phyloP scores from a whole-genome alignment of 2,113 vertebrate species.

The Eurystomus gularis region DNA sequence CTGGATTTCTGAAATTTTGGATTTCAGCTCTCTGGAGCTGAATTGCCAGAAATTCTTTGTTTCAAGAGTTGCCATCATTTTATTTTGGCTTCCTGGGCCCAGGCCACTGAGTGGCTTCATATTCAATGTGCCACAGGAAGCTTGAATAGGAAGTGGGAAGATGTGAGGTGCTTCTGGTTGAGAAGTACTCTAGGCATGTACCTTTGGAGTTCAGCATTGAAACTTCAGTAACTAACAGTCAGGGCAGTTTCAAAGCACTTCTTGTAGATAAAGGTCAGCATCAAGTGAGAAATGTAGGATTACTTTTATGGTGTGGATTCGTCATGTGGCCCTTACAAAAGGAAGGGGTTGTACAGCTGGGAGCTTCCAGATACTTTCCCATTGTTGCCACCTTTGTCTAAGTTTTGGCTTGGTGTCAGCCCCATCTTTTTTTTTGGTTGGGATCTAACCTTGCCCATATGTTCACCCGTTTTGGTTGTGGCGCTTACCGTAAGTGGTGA shows the following conservation, averaged over 20 bases:
- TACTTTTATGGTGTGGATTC: neutral
- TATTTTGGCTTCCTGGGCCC: neutral
- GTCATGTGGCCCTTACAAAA: neutral
- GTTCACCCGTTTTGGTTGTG: neutral
- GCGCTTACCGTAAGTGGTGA: neutral
- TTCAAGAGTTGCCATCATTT: neutral
- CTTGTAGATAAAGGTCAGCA: neutral
- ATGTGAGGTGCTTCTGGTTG: neutral
- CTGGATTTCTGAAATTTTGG: too few relatives aligned
- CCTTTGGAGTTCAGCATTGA: neutral
- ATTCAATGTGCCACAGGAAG: neutral
- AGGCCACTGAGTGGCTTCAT: neutral
- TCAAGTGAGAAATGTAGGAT: neutral
- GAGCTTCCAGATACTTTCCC: neutral
- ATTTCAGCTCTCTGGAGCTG: neutral
- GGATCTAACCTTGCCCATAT: neutral
- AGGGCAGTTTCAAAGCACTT: neutral
- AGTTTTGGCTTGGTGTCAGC: neutral
- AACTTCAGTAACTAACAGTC: neutral
- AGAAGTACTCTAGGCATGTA: neutral
- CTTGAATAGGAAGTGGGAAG: neutral
- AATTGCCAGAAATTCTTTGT: neutral
- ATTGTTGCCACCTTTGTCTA: neutral
- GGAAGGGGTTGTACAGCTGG: neutral
- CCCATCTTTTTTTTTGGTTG: neutral